Conservation (phyloP, 2,797 vertebrate genomes). For the Cyprinodon diabolis region DNA sequence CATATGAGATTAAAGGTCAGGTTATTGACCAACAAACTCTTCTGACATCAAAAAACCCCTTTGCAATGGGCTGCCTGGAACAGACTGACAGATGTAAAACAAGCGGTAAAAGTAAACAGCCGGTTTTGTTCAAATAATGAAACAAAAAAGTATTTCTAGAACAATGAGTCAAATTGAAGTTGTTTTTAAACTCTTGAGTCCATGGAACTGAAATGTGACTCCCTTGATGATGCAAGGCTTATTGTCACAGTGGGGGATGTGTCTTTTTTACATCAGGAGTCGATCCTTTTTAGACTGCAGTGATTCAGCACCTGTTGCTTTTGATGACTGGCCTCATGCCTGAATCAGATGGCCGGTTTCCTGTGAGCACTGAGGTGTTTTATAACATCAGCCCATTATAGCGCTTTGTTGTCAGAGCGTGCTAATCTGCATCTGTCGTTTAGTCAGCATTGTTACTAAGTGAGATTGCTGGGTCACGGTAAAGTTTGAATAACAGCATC, state of each 20-base stretch:
- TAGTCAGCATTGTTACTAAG: not conserved
- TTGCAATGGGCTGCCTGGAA: not conserved
- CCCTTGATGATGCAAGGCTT: not conserved
- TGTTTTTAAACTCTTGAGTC: not conserved
- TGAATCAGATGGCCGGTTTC: slow-evolving; percentile 14
- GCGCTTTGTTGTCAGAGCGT: not conserved
- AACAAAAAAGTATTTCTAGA: not conserved
- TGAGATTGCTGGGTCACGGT: not conserved
- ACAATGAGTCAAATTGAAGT: not conserved
- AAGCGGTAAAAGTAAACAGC: not conserved
- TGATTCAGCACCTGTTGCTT: slow-evolving; percentile 24
- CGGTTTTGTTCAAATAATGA: not conserved
- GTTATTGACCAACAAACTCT: not conserved
- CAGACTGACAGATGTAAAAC: not conserved
- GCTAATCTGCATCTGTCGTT: not conserved
- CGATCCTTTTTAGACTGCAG: not conserved
- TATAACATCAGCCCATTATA: slow-evolving; percentile 14
- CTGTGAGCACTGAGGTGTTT: slow-evolving; percentile 22
- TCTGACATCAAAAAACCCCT: not conserved
- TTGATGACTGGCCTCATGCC: not conserved
- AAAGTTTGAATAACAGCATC: not conserved
- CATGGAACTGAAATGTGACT: not conserved
- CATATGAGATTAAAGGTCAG: not conserved
- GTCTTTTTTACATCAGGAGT: not conserved
- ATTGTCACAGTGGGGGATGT: not conserved